Conservation (phyloP, 2,797 vertebrate species). For the Lutjanus argentimaculatus region DNA sequence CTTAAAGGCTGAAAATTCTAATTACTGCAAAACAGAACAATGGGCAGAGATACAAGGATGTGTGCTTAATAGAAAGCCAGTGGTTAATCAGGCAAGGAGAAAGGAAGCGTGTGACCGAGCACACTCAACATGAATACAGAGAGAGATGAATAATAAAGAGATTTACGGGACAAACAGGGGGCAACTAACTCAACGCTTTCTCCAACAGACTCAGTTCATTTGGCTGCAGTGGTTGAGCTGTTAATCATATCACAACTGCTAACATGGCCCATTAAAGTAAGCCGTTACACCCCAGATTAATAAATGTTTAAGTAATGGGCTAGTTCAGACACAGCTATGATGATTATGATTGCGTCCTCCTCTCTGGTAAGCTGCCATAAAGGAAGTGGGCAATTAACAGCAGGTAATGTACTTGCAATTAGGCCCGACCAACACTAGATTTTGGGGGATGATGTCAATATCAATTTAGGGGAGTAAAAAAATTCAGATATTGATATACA, state of each 20-base stretch:
- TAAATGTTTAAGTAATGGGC: slow-evolving; percentile 32
- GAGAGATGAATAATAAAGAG: slow-evolving; percentile 44
- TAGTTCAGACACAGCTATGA: slow-evolving; percentile 11
- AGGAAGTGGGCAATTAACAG: slow-evolving; percentile 8
- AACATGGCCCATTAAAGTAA: slow-evolving; percentile 29
- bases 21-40: slow-evolving; percentile 75
- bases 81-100: slow-evolving; percentile 50
- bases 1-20: slow-evolving; percentile 71
- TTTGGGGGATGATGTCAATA: too few species aligned
- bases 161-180: slow-evolving; percentile 19
- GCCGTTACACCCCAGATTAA: slow-evolving; percentile 31
- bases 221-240: slow-evolving; percentile 33
- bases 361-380: slow-evolving; percentile 37
- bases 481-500: too few species aligned
- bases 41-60: slow-evolving; percentile 50
- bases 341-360: slow-evolving; percentile 16
- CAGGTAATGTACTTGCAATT: slow-evolving; percentile 11
- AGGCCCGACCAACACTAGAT: too few species aligned
- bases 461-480: too few species aligned
- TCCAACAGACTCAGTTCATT: slow-evolving; percentile 8
- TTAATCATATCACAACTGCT: slow-evolving; percentile 49
- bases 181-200: slow-evolving; percentile 6
- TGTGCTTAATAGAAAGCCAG: slow-evolving; percentile 49
- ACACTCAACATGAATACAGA: slow-evolving; percentile 20
- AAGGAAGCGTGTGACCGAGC: slow-evolving; percentile 42